A percentile compares a stretch with the other conserved stretches of the same genome.
phyloP scores from a whole-genome alignment of 2,797 vertebrate genomes.

The Hylomyscus alleni region DNA sequence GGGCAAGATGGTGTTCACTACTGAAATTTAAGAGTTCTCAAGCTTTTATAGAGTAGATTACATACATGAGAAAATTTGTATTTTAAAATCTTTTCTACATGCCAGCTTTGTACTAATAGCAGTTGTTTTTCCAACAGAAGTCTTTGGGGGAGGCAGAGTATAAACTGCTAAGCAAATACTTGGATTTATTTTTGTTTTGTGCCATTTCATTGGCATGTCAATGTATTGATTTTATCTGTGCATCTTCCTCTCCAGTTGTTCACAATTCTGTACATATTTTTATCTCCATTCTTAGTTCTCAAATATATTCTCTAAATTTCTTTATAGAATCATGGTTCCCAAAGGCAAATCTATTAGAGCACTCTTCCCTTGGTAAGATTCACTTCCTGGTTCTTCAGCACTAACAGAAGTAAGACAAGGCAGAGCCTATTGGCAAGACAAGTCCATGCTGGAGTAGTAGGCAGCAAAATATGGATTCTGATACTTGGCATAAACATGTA shows the following conservation, averaged over 20 bases:
- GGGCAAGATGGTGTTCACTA: neutral
- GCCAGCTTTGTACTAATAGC: neutral
- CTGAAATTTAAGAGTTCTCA: neutral
- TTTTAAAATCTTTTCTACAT: neutral
- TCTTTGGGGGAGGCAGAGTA: neutral
- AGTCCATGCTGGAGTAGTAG: neutral
- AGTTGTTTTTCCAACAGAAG: neutral
- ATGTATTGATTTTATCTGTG: neutral
- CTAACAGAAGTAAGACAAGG: neutral
- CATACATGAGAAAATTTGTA: neutral
- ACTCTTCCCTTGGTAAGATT: neutral
- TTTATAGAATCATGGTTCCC: neutral
- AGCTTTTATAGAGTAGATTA: constrained; percentile 25
- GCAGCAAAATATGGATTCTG: constrained; percentile 17
- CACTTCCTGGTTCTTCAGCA: neutral
- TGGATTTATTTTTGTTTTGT: constrained; percentile 37
- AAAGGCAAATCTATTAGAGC: neutral
- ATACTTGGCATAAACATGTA: neutral
- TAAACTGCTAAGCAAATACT: constrained; percentile 49
- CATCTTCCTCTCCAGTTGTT: neutral
- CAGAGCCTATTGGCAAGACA: neutral
- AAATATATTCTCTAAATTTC: constrained; percentile 19
- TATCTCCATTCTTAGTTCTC: neutral
- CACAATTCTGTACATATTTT: constrained; percentile 18
- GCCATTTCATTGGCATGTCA: neutral